Evolutionary conservation across 1,140 invertebrate genomes (phyloP).

Genomic region (Procambarus clarkii): DNA sequence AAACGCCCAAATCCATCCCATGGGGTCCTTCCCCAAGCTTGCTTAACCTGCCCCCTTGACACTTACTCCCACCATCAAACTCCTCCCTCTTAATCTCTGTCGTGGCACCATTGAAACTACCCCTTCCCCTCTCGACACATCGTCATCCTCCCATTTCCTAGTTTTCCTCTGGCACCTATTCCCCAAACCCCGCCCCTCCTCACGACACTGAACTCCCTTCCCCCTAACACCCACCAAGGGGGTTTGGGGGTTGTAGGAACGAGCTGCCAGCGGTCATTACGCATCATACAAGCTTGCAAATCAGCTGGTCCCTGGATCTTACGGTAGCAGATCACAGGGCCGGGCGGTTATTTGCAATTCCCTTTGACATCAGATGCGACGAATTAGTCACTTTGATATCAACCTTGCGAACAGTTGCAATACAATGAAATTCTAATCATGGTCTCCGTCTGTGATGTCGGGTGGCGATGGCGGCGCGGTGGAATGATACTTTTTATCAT

Average conservation of each 20-base stretch:
- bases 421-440: constrained; percentile 68
- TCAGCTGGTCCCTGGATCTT: constrained; percentile 54
- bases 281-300: constrained; percentile 62
- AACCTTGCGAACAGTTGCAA: constrained; percentile 59
- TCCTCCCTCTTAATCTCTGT: background rate
- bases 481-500: background rate
- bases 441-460: constrained; percentile 39
- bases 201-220: background rate
- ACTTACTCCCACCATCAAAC: background rate
- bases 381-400: constrained; percentile 62
- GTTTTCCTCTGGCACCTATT: no score
- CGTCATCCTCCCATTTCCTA: no score
- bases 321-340: constrained; percentile 56
- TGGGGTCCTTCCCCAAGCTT: background rate
- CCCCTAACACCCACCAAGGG: background rate
- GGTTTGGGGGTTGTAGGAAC: background rate
- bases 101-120: no score
- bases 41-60: background rate
- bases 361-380: constrained; percentile 58
- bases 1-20: background rate
- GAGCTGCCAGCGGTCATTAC: constrained; percentile 47
- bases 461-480: constrained; percentile 8
- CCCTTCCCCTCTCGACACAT: no score
- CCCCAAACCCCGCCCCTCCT: background rate
- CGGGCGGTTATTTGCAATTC: constrained; percentile 52